Base-by-base conservation (phyloP, 2,113 vertebrate species). In the Nycticryphes semicollaris region DNA sequence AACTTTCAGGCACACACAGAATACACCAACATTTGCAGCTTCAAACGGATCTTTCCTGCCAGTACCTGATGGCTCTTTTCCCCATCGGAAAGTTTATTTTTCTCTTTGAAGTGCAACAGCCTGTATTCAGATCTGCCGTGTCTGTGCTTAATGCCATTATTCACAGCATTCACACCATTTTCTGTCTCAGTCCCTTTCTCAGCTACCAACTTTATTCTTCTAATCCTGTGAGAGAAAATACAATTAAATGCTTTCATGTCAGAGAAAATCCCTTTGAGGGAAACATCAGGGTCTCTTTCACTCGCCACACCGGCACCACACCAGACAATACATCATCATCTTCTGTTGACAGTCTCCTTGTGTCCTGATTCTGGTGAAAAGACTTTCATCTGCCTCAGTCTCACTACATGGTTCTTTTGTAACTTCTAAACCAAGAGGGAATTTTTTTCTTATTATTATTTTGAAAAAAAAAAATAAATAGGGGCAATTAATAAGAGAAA, bases 61-160 rank as follows among this genome's bases (percentile, higher is more conserved):
- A 95, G 97, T 98, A 98, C 98, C 98, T 96, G 96, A 25, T 93
- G 97, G 48, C 87, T 96, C 91, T 97, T 98, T 22, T 98, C 98
- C 89, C 86, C 97, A 62, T 97, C 97, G 1, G 98, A 97, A 66
- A 95, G 86, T 68, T 96, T 97, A 5, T 89, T 90, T 89, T 97
- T 97, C 63, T 98, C 97, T 85, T 82, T 98, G 63, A 62, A 83
- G 75, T 97, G 94, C 74, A 97, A 72, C 94, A 94, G 94, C 92
- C 91, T 96, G 24, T 94, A 33, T 9, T 98, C 97, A 84, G 96
- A 84, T 57, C 86, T 97, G 91, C 85, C 51, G 3, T 94, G 94
- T 73, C 95, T 96, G 90, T 96, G 90, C 88, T 95, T 98, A 10
- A 91, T 68, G 18, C 79, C 73, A 50, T 94, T 91, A 84, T 67